phyloP scores from a whole-genome alignment of 1,140 invertebrate genomes.

The Eriocheir sinensis region DNA sequence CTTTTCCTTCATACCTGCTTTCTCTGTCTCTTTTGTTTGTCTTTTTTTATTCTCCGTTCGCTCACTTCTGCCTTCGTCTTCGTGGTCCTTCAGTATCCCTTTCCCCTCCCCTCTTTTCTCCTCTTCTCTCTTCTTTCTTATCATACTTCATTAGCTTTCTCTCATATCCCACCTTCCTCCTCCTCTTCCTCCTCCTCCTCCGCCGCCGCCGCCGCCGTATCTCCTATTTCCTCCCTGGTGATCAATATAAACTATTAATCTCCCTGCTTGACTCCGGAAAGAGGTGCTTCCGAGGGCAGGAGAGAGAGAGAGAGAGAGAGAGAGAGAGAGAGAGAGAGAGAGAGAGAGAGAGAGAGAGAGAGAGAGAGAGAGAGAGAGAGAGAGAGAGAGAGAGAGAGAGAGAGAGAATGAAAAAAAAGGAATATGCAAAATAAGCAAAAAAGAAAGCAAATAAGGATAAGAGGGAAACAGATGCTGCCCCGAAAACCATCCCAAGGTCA shows the following conservation, averaged over 20 bases:
- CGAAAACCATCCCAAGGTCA: too few species aligned
- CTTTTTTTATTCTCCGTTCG: too few species aligned
- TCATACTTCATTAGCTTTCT: neutral
- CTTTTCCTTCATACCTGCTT: too few species aligned
- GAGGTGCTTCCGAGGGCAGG: neutral
- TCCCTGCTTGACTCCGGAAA: slow-evolving; percentile 21
- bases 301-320: neutral
- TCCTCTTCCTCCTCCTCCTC: neutral
- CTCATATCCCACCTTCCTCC: neutral
- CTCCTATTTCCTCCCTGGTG: neutral
- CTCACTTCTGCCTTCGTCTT: too few species aligned
- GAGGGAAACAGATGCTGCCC: too few species aligned
- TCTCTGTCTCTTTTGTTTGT: too few species aligned
- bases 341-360: slow-evolving; percentile 18
- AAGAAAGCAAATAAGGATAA: too few species aligned
- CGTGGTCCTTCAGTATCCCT: neutral
- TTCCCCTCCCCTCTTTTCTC: neutral
- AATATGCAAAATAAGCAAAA: too few species aligned
- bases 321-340: slow-evolving; percentile 10
- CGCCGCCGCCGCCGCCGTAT: neutral
- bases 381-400: neutral
- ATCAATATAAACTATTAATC: slow-evolving; percentile 18
- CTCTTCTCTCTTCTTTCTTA: neutral
- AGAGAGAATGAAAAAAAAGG: neutral
- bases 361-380: slow-evolving; percentile 22